Percentiles rank a stretch among this genome's conserved stretches.
These are phyloP conservation scores for Gouania willdenowi DNA, from an alignment of 2,797 vertebrate species.

Conservation along the genomic window DNA sequence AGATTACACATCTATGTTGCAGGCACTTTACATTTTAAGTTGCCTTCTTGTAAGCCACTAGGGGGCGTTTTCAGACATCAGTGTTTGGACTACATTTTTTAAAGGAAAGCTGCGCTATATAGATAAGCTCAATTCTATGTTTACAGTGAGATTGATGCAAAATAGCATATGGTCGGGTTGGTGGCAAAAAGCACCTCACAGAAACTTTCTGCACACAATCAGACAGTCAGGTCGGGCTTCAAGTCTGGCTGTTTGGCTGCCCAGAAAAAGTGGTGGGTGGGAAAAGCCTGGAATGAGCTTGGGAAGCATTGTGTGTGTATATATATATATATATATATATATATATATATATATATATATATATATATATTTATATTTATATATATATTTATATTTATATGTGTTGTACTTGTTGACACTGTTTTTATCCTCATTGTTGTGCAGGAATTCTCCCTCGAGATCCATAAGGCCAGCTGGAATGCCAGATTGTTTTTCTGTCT, in stretches of 20 bases:
- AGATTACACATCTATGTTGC: no score
- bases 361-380: no score
- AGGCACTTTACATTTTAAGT: no score
- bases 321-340: no score
- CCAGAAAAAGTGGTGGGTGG: slow-evolving; percentile 28
- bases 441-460: slow-evolving; percentile 16
- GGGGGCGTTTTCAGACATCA: slow-evolving; percentile 3
- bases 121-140: slow-evolving; percentile 38
- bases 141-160: slow-evolving; percentile 50
- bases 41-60: no score
- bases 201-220: slow-evolving; percentile 31
- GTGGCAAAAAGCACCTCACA: slow-evolving; percentile 51
- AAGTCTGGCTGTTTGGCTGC: slow-evolving; percentile 29
- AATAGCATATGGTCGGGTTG: slow-evolving; percentile 47
- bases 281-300: no score
- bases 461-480: slow-evolving; percentile 33
- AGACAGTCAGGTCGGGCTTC: slow-evolving; percentile 45
- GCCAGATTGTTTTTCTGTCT: slow-evolving; percentile 33
- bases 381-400: no score
- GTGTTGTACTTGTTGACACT: slow-evolving; percentile 11
- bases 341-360: no score
- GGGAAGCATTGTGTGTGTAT: no score
- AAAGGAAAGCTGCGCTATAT: no score
- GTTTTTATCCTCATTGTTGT: slow-evolving; percentile 23
- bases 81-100: slow-evolving; percentile 10